Evolutionary conservation across 2,888 invertebrate species (phyloP), one percentile per base, ranked within the genome.

Genomic region (Morpho deidamia): DNA sequence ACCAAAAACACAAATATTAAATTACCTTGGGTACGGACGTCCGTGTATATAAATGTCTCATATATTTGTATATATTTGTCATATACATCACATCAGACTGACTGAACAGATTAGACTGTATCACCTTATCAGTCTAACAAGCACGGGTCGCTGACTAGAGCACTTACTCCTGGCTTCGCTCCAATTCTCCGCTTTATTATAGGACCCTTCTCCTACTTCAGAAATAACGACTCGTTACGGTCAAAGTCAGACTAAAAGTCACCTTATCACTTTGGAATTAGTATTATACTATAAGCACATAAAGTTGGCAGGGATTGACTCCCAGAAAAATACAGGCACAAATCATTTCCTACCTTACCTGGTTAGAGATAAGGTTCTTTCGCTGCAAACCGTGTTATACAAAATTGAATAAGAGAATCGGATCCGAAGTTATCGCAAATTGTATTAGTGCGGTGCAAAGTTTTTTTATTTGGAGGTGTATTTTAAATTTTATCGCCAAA

Each of bases 381-480:
- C 35, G 12, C n/a, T n/a, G 7, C 14, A 8, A 49, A 12, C 9
- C 4, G 33, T 40, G 65, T 61, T 66, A 64, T 62, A 66, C 65
- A 62, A 69, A 70, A 72, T 70, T 72, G 71, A 71, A 72, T 69
- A 69, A 67, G 59, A 63, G 67, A 69, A 69, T 71, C 69, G 69
- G 61, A 70, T 72, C 66, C 67, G 65, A 71, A 74, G 72, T 74
- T 75, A 75, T 73, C 69, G 67, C 62, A 68, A 68, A 73, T 71
- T 74, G 65, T 63, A 62, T 55, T 55, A 51, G 52, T 52, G 55
- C 55, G 44, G 40, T 49, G 58, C 47, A 52, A 58, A 52, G 48
- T 60, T 58, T 59, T 60, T 59, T 51, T 43, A 58, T 51, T 58
- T 35, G 42, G 41, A 58, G 57, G 55, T 61, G 66, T 69, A 67